Percentiles rank a stretch among this genome's conserved stretches.
These are phyloP conservation scores for Epinotia bilunana DNA, from an alignment of 2,888 invertebrate species.

Conservation along the genomic window DNA sequence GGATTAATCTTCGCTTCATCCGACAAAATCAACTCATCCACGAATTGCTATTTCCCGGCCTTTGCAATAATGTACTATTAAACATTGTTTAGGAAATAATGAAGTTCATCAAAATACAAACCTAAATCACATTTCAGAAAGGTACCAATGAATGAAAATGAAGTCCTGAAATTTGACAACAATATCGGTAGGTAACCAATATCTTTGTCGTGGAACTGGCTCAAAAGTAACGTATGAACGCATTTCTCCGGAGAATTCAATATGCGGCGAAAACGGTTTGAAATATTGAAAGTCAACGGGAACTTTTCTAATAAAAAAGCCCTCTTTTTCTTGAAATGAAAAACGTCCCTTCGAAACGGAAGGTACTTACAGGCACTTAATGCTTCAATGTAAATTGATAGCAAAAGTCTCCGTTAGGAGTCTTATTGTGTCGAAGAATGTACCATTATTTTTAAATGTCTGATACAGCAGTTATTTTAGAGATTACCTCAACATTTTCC, in stretches of 20 bases:
- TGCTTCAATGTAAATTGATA: constrained; percentile 34
- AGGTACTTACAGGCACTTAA: constrained; percentile 41
- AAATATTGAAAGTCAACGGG: constrained; percentile 67
- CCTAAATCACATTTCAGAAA: too few relatives aligned
- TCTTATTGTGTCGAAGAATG: constrained; percentile 2
- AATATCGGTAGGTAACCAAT: background rate
- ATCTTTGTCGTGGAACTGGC: constrained; percentile 11
- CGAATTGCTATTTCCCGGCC: too few relatives aligned
- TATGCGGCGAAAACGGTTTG: constrained; percentile 61
- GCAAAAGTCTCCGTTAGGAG: constrained; percentile 18
- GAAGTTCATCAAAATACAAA: too few relatives aligned
- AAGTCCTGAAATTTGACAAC: background rate
- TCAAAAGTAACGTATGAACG: constrained; percentile 42
- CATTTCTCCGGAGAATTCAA: constrained; percentile 58
- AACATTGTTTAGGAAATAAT: too few relatives aligned
- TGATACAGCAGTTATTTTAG: constrained; percentile 19
- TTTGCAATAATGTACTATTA: too few relatives aligned
- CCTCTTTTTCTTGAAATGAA: constrained; percentile 69
- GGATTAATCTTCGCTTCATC: too few relatives aligned
- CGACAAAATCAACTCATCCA: too few relatives aligned
- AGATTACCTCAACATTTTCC: background rate
- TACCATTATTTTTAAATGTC: constrained; percentile 3
- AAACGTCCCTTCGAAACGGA: constrained; percentile 51
- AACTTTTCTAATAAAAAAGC: constrained; percentile 72
- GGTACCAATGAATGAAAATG: background rate